Evolutionary conservation across 2,888 invertebrate species (phyloP).

Genomic region (Cheilosia impressa): DNA sequence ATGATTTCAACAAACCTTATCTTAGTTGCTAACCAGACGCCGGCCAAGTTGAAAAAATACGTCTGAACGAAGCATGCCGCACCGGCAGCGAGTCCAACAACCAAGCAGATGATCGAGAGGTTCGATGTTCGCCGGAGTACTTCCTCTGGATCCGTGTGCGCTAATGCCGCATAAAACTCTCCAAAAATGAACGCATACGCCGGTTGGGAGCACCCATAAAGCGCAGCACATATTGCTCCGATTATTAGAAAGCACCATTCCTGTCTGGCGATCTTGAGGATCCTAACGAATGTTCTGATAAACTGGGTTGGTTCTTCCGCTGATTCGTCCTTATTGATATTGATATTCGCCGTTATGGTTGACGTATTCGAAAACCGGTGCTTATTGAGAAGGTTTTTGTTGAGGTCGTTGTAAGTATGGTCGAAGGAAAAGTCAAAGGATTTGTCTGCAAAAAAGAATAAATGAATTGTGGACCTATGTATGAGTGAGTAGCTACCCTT

Average conservation of each 20-base stretch:
- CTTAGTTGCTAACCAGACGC: constrained; percentile 89
- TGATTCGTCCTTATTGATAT: neutral
- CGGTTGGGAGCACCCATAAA: constrained; percentile 89
- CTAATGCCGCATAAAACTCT: constrained; percentile 86
- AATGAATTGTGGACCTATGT: neutral
- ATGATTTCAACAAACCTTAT: constrained; percentile 77
- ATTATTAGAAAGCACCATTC: constrained; percentile 88
- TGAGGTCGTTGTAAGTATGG: constrained; percentile 41
- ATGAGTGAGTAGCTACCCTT: constrained; percentile 24
- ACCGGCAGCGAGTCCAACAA: constrained; percentile 87
- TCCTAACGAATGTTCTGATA: constrained; percentile 83
- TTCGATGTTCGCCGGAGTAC: constrained; percentile 85
- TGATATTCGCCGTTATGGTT: constrained; percentile 1
- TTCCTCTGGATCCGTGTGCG: constrained; percentile 83
- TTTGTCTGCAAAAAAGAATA: constrained; percentile 18
- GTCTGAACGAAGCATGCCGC: constrained; percentile 88
- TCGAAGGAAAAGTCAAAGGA: constrained; percentile 37
- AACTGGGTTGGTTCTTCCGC: constrained; percentile 68
- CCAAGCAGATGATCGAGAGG: constrained; percentile 86
- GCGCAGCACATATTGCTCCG: constrained; percentile 87
- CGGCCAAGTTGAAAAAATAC: constrained; percentile 90
- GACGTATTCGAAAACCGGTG: constrained; percentile 59
- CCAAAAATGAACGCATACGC: constrained; percentile 91
- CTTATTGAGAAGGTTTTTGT: constrained; percentile 51
- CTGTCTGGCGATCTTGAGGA: constrained; percentile 85